Evolutionary conservation across 2,797 vertebrate species (phyloP).

Genomic region (Hemibagrus guttatus): DNA sequence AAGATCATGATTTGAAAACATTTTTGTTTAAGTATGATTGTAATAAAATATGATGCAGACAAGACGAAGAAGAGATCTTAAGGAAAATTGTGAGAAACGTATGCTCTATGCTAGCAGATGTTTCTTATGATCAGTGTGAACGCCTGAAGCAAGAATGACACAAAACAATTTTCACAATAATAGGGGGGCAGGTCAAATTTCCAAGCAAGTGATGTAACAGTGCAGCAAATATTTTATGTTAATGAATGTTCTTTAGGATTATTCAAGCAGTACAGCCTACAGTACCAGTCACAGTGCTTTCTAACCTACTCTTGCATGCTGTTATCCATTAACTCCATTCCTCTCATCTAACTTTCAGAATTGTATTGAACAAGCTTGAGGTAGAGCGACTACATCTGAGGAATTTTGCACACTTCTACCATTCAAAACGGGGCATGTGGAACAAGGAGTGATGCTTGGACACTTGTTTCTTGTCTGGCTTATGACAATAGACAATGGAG

Average conservation of each 20-base stretch:
- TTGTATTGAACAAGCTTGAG: constrained; percentile 65
- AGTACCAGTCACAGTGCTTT: neutral
- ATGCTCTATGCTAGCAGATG: neutral
- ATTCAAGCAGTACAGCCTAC: neutral
- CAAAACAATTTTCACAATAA: neutral
- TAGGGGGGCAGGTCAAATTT: neutral
- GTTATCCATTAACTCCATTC: neutral
- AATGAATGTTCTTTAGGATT: neutral
- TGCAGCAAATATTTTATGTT: neutral
- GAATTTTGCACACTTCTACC: constrained; percentile 82
- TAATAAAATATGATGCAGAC: neutral
- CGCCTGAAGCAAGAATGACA: neutral
- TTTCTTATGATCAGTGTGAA: neutral
- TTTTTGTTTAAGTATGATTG: neutral
- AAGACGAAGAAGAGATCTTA: neutral
- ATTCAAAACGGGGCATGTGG: constrained; percentile 86
- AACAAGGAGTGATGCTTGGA: constrained; percentile 53
- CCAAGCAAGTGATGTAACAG: neutral
- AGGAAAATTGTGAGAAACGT: neutral
- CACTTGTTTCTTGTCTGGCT: neutral
- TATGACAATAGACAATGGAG: neutral
- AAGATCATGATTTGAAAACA: neutral
- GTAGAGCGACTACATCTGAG: constrained; percentile 81
- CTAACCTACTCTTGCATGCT: neutral
- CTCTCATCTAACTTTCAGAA: constrained; percentile 16